These are phyloP conservation scores for Aleadryas rufinucha DNA, from an alignment of 2,113 vertebrate species.

Conservation along the genomic window DNA sequence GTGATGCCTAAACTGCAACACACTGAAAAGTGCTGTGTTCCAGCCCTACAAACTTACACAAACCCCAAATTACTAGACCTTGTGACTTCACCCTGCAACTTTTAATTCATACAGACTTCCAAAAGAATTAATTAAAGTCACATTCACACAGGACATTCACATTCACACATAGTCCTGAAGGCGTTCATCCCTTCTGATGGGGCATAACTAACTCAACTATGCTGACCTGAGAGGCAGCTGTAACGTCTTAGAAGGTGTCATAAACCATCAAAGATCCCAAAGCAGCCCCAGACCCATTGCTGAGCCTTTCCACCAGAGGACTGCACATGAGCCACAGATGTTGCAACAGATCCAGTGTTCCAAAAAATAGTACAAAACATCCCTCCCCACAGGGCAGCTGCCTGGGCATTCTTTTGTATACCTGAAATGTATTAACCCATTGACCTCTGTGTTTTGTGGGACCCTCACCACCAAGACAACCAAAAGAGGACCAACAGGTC, in stretches of 20 bases:
- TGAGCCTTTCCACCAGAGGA: too few species aligned
- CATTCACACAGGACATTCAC: neutral
- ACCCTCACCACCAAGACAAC: rapidly evolving
- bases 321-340: neutral
- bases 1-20: neutral
- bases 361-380: neutral
- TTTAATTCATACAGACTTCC: neutral
- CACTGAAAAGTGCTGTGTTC: neutral
- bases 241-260: rapidly evolving
- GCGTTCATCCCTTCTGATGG: neutral
- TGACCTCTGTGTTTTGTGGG: neutral
- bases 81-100: neutral
- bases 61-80: neutral
- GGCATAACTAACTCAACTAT: rapidly evolving
- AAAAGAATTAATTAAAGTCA: neutral
- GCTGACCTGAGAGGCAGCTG: neutral
- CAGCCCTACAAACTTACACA: neutral
- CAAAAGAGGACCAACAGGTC: neutral
- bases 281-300: neutral
- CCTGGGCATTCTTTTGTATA: neutral
- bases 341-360: too few species aligned
- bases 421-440: neutral
- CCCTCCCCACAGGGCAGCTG: neutral
- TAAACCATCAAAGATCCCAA: neutral
- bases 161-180: neutral